Evolutionary conservation across 2,113 vertebrate genomes (phyloP).

Genomic region (Columbina picui): DNA sequence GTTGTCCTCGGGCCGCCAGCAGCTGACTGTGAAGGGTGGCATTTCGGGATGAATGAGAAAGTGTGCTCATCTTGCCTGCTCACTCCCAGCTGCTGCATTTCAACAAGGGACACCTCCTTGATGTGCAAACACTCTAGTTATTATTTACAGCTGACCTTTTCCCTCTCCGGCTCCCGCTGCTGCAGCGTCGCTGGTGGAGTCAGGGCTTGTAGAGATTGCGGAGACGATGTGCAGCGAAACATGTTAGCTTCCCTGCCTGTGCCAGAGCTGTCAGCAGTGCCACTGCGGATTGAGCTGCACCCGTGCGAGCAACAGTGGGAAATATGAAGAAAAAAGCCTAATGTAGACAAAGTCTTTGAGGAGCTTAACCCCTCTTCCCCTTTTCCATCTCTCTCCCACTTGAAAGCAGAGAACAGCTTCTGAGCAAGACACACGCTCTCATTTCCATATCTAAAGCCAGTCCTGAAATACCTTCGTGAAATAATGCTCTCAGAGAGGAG

Average conservation of each 20-base stretch:
- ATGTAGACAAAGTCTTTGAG: constrained; percentile 60
- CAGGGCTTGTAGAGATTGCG: constrained; percentile 2
- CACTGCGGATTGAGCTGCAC: constrained; percentile 21
- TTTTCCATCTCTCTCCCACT: constrained; percentile 42
- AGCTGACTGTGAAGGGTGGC: neutral
- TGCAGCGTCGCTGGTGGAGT: neutral
- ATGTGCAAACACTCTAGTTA: constrained; percentile 16
- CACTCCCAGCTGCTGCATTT: neutral
- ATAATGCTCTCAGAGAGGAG: constrained; percentile 50
- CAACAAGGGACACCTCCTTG: constrained; percentile 2
- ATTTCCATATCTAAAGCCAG: constrained; percentile 71
- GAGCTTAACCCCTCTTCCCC: constrained; percentile 63
- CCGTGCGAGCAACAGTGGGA: neutral
- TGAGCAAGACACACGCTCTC: constrained; percentile 30
- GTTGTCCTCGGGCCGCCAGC: neutral
- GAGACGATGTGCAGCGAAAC: neutral
- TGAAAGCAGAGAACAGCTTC: constrained; percentile 65
- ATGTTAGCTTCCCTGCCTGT: neutral
- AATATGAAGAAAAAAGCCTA: constrained; percentile 31
- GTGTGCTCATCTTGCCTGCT: neutral
- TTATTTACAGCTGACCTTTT: constrained; percentile 57
- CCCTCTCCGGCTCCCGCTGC: neutral
- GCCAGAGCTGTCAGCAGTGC: constrained; percentile 27
- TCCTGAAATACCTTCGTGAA: constrained; percentile 47
- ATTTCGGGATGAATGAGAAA: neutral